Conservation (phyloP, 2,888 invertebrate genomes). For the Chalcis sispes region DNA sequence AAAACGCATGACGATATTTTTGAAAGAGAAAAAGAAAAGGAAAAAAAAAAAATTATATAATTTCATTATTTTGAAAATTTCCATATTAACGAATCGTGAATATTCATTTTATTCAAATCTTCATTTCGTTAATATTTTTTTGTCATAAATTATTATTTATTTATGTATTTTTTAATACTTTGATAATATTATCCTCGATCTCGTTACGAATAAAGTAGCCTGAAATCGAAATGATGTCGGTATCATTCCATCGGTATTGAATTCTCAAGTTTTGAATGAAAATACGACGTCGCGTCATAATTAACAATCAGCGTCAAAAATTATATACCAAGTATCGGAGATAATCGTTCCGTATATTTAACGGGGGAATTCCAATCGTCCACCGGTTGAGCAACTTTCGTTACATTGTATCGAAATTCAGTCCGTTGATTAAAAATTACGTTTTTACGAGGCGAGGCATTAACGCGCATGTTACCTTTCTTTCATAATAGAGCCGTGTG, state of each 20-base stretch:
- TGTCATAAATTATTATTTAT: no score
- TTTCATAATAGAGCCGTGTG: conserved; percentile 21
- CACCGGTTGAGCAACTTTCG: conserved; percentile 3
- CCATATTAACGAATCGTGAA: background rate
- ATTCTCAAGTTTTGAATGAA: background rate
- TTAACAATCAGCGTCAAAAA: conserved; percentile 17
- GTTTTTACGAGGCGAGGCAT: no score
- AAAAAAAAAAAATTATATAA: no score
- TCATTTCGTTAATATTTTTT: no score
- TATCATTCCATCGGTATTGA: background rate
- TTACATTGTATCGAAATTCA: conserved; percentile 34
- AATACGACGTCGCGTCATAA: background rate
- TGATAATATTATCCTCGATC: background rate
- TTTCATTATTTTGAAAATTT: conserved; percentile 3
- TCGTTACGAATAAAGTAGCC: background rate
- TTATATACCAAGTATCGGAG: conserved; percentile 16
- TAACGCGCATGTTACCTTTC: background rate
- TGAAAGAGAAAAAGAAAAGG: no score
- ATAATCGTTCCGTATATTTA: background rate
- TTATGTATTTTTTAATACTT: no score
- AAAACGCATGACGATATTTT: background rate
- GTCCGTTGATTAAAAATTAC: conserved; percentile 39
- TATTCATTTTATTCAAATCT: background rate
- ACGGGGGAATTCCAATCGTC: conserved; percentile 1
- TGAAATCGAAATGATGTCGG: conserved; percentile 13